Evolutionary conservation across 2,888 invertebrate genomes (phyloP).

Genomic region (Pristionchus fissidentatus): DNA sequence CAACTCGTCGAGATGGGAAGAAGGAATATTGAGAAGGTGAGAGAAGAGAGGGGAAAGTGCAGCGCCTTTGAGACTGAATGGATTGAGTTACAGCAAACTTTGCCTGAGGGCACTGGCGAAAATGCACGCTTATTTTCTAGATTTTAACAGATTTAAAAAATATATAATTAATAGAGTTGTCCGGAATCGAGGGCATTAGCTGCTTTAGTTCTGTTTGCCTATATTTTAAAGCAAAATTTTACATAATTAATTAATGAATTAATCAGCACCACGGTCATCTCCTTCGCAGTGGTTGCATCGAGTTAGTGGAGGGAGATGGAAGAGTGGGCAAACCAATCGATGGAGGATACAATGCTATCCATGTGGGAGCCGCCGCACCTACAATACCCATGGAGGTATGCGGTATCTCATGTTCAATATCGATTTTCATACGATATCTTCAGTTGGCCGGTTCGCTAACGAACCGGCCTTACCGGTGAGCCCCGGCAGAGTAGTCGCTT

Average conservation of each 20-base stretch:
- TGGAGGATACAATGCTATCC: conserved; percentile 92
- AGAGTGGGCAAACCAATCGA: conserved; percentile 84
- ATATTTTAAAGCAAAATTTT: background rate
- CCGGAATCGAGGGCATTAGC: background rate
- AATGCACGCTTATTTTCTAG: too few species aligned
- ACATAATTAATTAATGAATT: background rate
- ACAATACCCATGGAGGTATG: conserved; percentile 77
- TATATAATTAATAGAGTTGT: background rate
- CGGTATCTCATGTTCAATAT: background rate
- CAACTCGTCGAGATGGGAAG: conserved; percentile 85
- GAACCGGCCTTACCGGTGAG: too few species aligned
- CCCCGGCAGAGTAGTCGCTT: too few species aligned
- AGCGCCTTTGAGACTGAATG: background rate
- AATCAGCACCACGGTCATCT: background rate
- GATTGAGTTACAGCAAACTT: too few species aligned
- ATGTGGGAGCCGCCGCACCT: conserved; percentile 78
- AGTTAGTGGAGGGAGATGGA: conserved; percentile 87
- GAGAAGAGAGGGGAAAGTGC: background rate
- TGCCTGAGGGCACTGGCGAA: too few species aligned
- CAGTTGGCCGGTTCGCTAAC: background rate
- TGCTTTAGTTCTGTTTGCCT: background rate
- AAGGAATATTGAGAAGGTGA: conserved; percentile 83
- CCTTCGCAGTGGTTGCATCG: background rate
- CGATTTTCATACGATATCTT: background rate
- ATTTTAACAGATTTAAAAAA: background rate